Evolutionary conservation across 2,888 invertebrate species (phyloP), one percentile per base, ranked within the genome.

Genomic region (Augiades crinisus): DNA sequence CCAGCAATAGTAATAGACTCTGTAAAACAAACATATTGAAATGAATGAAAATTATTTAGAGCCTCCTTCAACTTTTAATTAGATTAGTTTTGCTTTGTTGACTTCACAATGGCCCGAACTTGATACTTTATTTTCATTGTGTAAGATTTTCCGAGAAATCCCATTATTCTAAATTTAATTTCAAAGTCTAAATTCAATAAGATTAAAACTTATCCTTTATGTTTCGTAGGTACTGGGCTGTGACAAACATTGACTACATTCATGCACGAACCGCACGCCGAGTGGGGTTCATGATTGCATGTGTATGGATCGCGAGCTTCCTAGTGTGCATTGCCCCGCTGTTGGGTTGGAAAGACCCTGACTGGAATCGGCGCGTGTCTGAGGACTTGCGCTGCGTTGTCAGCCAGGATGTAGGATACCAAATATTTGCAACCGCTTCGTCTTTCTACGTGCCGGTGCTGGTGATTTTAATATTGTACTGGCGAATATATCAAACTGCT

Each of bases 361-460:
- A 91, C 61, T 91, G 91, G 91, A 80, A 88, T 59, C 80, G 87
- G 27, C 83, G 91, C 52, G 84, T 91, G 31, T 90, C 93, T 27
- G 90, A 92, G 64, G 93, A 94, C 67, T 91, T 92, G 64, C 91
- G 92, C 62, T 95, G 95, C 74, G 91, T 96, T 49, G 95, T 98
- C 62, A 96, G 95, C 68, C 97, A 97, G 75, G 96, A 96, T 69
- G 91, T 95, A 56, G 93, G 93, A 58, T 94, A 94, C 74, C 96
- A 97, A 87, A 94, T 97, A 71, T 97, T 97, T 73, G 97, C 97
- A 22, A 98, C 97, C 0, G 93, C 95, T 21, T 95, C 96, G 21
- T 97, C 97, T 30, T 98, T 98, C 85, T 98, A 97, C 80, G 92
- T 96, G 59, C 98, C 98, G 17, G 92, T 98, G 38, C 90, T 95